Conservation (phyloP, 2,888 invertebrate species). For the Sinelater perroti region DNA sequence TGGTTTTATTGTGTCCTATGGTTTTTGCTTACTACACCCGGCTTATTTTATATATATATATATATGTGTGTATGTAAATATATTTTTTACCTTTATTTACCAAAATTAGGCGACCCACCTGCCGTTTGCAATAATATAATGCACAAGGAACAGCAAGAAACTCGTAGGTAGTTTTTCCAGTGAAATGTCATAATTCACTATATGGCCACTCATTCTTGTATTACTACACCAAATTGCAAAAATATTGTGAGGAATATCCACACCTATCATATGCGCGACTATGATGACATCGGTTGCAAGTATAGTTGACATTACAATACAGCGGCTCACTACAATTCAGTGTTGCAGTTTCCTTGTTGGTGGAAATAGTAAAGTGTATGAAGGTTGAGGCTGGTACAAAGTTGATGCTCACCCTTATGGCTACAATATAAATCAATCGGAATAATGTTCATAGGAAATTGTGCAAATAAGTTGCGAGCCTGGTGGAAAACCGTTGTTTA, state of each 20-base stretch:
- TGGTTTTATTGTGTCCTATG: too few relatives aligned
- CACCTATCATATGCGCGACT: conserved; percentile 63
- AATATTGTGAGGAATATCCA: conserved; percentile 61
- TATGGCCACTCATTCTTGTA: conserved; percentile 64
- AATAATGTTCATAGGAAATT: conserved; percentile 68
- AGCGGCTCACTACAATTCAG: too few relatives aligned
- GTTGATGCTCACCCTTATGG: conserved; percentile 67
- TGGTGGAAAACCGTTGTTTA: neutral
- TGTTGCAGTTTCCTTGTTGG: conserved; percentile 66
- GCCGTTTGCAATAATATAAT: conserved; percentile 64
- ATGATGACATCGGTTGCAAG: conserved; percentile 69
- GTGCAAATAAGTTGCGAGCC: conserved; percentile 60
- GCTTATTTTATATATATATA: too few relatives aligned
- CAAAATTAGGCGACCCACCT: neutral
- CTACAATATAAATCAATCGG: conserved; percentile 66
- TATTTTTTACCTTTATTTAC: too few relatives aligned
- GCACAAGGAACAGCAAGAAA: conserved; percentile 69
- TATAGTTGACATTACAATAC: too few relatives aligned
- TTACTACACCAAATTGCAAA: conserved; percentile 59
- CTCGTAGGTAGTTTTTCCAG: conserved; percentile 61
- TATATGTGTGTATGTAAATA: too few relatives aligned
- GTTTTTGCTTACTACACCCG: too few relatives aligned
- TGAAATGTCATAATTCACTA: conserved; percentile 67
- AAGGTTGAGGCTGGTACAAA: conserved; percentile 67
- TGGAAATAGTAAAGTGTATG: conserved; percentile 68